Base-by-base conservation (phyloP, 2,888 invertebrate species). In the Spisula subtruncata region DNA sequence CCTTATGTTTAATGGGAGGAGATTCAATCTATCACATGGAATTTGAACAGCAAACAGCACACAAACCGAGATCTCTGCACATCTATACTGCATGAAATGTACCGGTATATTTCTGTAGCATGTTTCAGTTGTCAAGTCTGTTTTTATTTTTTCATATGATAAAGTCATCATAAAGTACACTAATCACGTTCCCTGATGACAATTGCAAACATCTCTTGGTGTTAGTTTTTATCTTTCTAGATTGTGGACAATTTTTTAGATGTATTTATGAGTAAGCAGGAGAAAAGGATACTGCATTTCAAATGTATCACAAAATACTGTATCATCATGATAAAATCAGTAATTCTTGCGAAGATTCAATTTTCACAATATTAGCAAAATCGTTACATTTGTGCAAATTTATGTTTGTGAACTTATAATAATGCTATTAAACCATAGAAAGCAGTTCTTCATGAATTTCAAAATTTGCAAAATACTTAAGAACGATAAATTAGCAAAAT, bases 1-100 rank as follows among this genome's bases (percentile, higher is more conserved):
- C 16, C 75, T 75, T 75, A 75, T 75, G 32, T 75, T n/a, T 75
- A 35, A 18, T 75, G 75, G 32, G 75, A 75, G 35, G 60, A 66
- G 60, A 66, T 66, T 66, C 60, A 75, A 32, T 75, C 75, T 75
- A 35, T 6, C 14, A 32, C 14, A 75, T 75, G 75, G 32, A 75
- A 75, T 35, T 75, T 75, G 25, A n/a, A n/a, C n/a, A n/a, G n/a
- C 12, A 4, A 66, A 66, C 60, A 66, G 10, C 60, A n/a, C 20
- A 25, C 20, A 60, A 60, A 60, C 18, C 14, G 60, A 60, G 60
- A 25, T 25, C 25, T 66, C 60, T 10, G n/a, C 56, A n/a, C n/a
- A 14, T 20, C 20, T 20, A n/a, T n/a, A 18, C 56, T 56, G 60
- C 60, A 66, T 66, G 12, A 66, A 41, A 41, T 41, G 2, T 41